Conservation (phyloP, 1,140 invertebrate species). For the Drosophila ogumai region DNA sequence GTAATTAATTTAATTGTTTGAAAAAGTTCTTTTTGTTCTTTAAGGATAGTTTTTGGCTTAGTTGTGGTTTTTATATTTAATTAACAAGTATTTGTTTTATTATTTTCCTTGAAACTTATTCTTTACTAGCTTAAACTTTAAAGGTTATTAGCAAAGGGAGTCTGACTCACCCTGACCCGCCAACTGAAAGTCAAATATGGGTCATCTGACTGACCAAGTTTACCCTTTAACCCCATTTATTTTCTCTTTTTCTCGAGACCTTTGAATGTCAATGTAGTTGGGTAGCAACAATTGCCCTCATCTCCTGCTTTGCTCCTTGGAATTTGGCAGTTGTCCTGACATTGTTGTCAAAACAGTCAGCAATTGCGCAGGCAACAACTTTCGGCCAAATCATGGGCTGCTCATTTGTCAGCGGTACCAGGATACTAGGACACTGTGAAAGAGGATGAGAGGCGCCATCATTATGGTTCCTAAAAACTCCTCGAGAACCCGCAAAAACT, state of each 20-base stretch:
- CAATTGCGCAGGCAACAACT: constrained; percentile 18
- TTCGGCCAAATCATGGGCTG: constrained; percentile 43
- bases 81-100: neutral
- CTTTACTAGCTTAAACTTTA: neutral
- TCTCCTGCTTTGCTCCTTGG: neutral
- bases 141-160: neutral
- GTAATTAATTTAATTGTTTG: constrained; percentile 8
- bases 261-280: constrained; percentile 20
- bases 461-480: constrained; percentile 21
- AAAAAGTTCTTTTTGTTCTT: neutral
- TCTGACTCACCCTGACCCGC: neutral
- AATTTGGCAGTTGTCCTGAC: constrained; percentile 36
- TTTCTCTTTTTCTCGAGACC: neutral
- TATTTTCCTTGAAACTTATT: neutral
- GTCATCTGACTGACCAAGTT: constrained; percentile 22
- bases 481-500: constrained; percentile 16
- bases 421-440: neutral
- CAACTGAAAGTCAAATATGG: constrained; percentile 23
- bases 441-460: constrained; percentile 5
- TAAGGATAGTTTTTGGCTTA: too few relatives aligned
- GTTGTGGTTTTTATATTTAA: neutral
- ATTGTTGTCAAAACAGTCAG: constrained; percentile 39
- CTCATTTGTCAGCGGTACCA: constrained; percentile 38
- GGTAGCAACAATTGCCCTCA: constrained; percentile 12
- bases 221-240: constrained; percentile 9